Conservation (phyloP, 2,797 vertebrate genomes). For the Sebastes steindachneri region DNA sequence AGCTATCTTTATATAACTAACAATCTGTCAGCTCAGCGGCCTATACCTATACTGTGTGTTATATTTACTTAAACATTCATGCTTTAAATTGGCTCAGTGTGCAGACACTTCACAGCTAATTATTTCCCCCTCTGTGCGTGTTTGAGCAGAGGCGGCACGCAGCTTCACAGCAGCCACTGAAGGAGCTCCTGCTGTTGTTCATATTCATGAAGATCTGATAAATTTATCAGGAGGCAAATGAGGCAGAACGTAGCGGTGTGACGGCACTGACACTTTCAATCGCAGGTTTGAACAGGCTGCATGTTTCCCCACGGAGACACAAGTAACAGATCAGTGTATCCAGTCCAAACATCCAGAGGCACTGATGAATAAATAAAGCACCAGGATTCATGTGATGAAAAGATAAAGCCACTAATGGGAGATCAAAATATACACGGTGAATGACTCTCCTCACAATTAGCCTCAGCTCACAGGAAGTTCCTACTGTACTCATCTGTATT, state of each 20-base stretch:
- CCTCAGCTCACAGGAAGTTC: neutral
- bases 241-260: constrained; percentile 2
- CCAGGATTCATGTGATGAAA: neutral
- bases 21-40: neutral
- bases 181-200: neutral
- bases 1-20: constrained; percentile 8
- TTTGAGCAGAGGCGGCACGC: neutral
- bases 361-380: neutral
- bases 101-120: constrained; percentile 5
- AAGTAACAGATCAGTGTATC: neutral
- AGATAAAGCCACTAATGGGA: neutral
- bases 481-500: too few relatives aligned
- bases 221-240: constrained; percentile 34
- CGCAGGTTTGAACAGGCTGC: neutral
- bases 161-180: neutral
- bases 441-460: neutral
- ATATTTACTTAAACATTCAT: constrained; percentile 11
- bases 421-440: neutral
- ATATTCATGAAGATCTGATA: constrained; percentile 11
- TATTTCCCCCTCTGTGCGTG: neutral
- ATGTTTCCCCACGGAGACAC: neutral
- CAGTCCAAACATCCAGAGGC: neutral
- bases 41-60: neutral
- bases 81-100: constrained; percentile 14
- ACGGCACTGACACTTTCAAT: neutral